A percentile compares a stretch with the other conserved stretches of the same genome.
Evolutionary conservation across 1,140 invertebrate species (phyloP).

Genomic region (Drosophila ficusphila): DNA sequence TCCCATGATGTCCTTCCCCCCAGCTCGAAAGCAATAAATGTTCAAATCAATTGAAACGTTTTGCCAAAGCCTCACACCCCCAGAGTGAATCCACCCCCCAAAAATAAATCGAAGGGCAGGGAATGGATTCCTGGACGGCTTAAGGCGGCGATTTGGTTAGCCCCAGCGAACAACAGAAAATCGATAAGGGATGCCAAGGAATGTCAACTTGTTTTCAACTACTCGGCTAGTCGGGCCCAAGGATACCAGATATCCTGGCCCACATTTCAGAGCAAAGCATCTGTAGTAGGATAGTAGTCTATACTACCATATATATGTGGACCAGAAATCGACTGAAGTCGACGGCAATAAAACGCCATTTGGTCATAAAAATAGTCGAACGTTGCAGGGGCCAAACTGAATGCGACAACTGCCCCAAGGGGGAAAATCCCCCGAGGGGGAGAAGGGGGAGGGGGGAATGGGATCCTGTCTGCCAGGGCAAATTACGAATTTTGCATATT

Average conservation of each 20-base stretch:
- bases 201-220: conserved; percentile 80
- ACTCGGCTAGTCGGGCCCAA: conserved; percentile 51
- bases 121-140: conserved; percentile 69
- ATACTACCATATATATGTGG: conserved; percentile 19
- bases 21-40: conserved; percentile 76
- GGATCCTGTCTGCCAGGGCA: conserved; percentile 69
- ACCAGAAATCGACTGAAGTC: conserved; percentile 53
- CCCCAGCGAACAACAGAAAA: conserved; percentile 61
- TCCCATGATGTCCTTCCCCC: conserved; percentile 50
- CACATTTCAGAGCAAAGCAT: conserved; percentile 30
- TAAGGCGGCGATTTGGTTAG: conserved; percentile 75
- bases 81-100: conserved; percentile 18
- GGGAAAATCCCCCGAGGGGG: background rate
- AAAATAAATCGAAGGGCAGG: conserved; percentile 55
- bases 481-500: conserved; percentile 82
- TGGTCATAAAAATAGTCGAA: conserved; percentile 81
- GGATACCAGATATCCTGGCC: conserved; percentile 25
- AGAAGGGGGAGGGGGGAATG: background rate
- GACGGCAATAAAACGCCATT: conserved; percentile 79
- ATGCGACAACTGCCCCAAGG: conserved; percentile 56
- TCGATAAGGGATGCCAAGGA: conserved; percentile 70
- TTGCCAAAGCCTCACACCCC: conserved; percentile 73
- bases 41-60: conserved; percentile 81
- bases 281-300: conserved; percentile 32
- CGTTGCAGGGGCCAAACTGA: conserved; percentile 59